Percentiles rank a stretch among this genome's conserved stretches.
phyloP scores from a whole-genome alignment of 2,113 vertebrate species.

The Brachionichthys hirsutus region DNA sequence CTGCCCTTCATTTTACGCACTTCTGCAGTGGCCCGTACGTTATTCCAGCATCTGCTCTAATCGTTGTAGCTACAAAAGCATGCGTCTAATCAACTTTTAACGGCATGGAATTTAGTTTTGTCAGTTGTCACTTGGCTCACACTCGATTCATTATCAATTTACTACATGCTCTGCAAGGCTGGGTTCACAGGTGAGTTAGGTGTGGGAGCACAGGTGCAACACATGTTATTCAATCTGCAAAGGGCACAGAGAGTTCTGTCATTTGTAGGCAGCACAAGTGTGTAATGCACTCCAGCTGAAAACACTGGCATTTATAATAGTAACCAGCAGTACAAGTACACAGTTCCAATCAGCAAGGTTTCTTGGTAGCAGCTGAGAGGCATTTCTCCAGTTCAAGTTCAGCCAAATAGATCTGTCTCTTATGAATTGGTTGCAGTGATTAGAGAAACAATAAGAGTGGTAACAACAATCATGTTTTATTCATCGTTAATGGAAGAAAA shows the following conservation, averaged over 20 bases:
- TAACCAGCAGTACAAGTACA: no score
- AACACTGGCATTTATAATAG: conserved; percentile 15
- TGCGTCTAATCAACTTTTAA: not conserved
- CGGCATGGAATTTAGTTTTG: conserved; percentile 26
- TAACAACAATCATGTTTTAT: no score
- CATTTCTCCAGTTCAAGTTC: no score
- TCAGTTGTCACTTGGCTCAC: conserved; percentile 20
- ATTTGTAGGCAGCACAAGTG: conserved; percentile 28
- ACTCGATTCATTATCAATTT: conserved; percentile 30
- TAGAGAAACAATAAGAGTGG: no score
- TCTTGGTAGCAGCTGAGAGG: no score
- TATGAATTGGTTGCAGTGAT: no score
- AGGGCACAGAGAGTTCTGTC: conserved; percentile 41
- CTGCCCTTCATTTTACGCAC: conserved; percentile 44
- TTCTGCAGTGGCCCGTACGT: conserved; percentile 32
- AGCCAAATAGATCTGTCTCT: no score
- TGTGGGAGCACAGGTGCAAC: conserved; percentile 13
- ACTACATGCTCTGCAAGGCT: not conserved
- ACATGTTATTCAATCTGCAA: conserved; percentile 37
- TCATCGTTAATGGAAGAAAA: no score
- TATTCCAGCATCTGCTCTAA: conserved; percentile 20
- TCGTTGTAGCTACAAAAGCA: not conserved
- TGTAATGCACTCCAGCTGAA: conserved; percentile 6
- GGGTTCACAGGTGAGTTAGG: conserved; percentile 13
- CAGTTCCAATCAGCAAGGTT: no score